phyloP scores from a whole-genome alignment of 2,113 vertebrate genomes.

The Acanthisitta chloris region DNA sequence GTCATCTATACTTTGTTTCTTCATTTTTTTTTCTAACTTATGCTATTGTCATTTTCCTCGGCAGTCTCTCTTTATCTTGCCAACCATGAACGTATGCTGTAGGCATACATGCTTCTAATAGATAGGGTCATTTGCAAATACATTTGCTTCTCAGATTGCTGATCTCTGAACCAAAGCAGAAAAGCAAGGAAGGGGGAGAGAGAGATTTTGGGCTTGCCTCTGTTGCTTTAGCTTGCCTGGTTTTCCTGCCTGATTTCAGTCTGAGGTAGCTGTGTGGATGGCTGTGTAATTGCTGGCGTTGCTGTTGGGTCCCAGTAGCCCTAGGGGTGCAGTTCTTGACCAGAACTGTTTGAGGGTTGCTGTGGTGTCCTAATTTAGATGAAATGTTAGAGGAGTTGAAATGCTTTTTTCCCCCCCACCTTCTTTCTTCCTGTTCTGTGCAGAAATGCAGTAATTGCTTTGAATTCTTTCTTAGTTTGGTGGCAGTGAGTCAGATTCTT shows the following conservation, averaged over 20 bases:
- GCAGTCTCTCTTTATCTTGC: not conserved
- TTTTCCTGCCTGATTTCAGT: slow-evolving; percentile 24
- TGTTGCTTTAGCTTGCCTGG: not conserved
- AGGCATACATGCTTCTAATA: not conserved
- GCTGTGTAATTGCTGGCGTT: slow-evolving; percentile 13
- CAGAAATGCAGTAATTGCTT: slow-evolving; percentile 4
- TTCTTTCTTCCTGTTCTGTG: not conserved
- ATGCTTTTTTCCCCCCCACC: rapidly evolving
- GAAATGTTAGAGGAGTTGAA: slow-evolving; percentile 25
- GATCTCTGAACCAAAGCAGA: not conserved
- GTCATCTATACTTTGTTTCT: not conserved
- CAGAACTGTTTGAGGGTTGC: not conserved
- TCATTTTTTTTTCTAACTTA: not conserved
- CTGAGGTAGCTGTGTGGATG: not conserved
- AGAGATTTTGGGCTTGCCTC: not conserved
- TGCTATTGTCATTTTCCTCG: not conserved
- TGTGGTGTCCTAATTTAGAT: slow-evolving; percentile 43
- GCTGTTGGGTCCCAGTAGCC: slow-evolving; percentile 7
- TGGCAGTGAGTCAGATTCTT: slow-evolving; percentile 22
- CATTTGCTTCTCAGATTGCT: not conserved
- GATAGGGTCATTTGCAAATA: not conserved
- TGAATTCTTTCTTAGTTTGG: not conserved
- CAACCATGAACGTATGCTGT: not conserved
- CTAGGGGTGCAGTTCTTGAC: slow-evolving; percentile 2
- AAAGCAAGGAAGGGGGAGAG: not conserved